Evolutionary conservation across 2,888 invertebrate species (phyloP), one percentile per base, ranked within the genome.

Genomic region (Orchesella flavescens): DNA sequence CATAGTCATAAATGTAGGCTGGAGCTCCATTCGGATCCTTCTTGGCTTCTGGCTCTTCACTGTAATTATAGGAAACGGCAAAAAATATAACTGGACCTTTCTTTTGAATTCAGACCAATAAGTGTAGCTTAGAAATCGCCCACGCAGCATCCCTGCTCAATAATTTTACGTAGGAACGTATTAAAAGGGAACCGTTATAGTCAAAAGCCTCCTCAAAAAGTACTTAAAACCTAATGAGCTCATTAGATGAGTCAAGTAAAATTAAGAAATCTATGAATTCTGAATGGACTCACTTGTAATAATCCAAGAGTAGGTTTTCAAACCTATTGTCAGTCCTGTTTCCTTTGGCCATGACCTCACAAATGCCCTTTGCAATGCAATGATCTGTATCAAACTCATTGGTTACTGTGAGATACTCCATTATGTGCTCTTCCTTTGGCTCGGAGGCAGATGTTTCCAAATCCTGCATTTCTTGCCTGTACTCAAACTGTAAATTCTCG

Each of bases 291-390:
- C 68, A 86, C 86, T 76, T 83, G 86, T 86, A 86, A 74, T 87
- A 86, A 2, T 87, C 87, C 12, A 83, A 57, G 0, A 87, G 63
- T 69, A 84, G 84, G 19, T 81, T 86, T 74, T 87, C 87, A 71
- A 87, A 88, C 71, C 74, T 84, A 69, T 87, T 88, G 57, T 81
- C 59, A 4, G 88, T 86, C 46, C 79, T 69, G 74, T 87, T 88
- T n/a, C 86, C 85, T 65, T 84, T 81, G 19, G 86, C 85, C 81
- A 86, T 85, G 17, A 86, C 86, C 59, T 88, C 88, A 59, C 88
- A 88, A 61, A 88, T 87, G 10, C 87, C 85, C 73, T 87, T 88
- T 3, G 88, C 87, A 55, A 88, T 84, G 83, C 88, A 88, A 24
- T 83, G 83, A 68, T 84, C 68, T 15, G 71, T 71, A 77, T 88